Percentiles rank a stretch among this genome's conserved stretches.
These are phyloP conservation scores for Acronicta aceris DNA, from an alignment of 2,888 invertebrate genomes.

Conservation along the genomic window DNA sequence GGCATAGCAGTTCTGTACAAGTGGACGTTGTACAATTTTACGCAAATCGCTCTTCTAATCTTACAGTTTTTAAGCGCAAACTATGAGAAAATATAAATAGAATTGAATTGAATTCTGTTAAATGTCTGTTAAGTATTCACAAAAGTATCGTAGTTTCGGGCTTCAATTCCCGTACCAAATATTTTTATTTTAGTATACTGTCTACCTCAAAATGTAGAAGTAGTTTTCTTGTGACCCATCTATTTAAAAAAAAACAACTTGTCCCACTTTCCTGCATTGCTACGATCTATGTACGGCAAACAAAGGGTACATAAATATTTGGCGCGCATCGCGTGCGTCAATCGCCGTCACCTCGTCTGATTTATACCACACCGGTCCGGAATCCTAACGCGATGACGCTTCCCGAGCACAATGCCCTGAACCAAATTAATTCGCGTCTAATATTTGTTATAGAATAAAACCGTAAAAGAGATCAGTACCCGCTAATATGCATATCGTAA, in stretches of 20 bases:
- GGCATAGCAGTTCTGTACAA: too few relatives aligned
- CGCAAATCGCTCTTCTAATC: too few relatives aligned
- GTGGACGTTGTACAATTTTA: too few relatives aligned
- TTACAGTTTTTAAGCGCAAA: too few relatives aligned
- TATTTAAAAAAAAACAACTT: neutral
- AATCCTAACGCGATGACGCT: conserved; percentile 4
- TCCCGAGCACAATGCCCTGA: conserved; percentile 11
- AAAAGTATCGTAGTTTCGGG: too few relatives aligned
- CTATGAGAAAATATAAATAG: too few relatives aligned
- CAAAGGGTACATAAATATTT: conserved; percentile 14
- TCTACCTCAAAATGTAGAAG: too few relatives aligned
- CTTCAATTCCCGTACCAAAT: too few relatives aligned
- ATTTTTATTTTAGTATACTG: too few relatives aligned
- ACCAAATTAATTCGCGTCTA: conserved; percentile 45
- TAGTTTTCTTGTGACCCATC: too few relatives aligned
- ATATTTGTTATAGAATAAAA: conserved; percentile 52
- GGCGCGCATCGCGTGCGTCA: conserved; percentile 17
- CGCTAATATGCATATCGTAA: conserved; percentile 82
- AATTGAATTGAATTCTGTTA: too few relatives aligned
- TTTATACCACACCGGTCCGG: conserved; percentile 19
- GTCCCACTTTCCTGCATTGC: neutral
- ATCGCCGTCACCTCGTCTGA: conserved; percentile 25
- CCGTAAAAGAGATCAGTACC: conserved; percentile 50
- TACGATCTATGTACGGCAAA: neutral
- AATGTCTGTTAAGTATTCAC: too few relatives aligned